Percentiles rank a stretch among this genome's conserved stretches.
phyloP scores from a whole-genome alignment of 1,140 invertebrate species.

The Tetragonula clypearis region DNA sequence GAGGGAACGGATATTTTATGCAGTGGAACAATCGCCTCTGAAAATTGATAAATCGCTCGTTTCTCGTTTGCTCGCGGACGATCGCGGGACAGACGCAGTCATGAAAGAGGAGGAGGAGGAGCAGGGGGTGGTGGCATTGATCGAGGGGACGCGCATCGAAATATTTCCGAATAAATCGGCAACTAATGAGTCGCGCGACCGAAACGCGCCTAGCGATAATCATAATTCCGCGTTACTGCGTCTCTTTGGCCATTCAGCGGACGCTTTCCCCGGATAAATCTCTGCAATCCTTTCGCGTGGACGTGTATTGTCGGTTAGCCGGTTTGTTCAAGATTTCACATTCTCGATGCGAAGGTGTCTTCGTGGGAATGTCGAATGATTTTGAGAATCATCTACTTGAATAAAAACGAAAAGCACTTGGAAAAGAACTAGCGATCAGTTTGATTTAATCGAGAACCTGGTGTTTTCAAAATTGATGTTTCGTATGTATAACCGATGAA shows the following conservation, averaged over 20 bases:
- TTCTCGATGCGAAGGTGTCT: too few relatives aligned
- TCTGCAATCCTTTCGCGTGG: too few relatives aligned
- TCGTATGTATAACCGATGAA: too few relatives aligned
- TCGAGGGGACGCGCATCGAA: slow-evolving; percentile 7
- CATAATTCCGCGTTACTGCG: slow-evolving; percentile 13
- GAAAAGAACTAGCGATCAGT: too few relatives aligned
- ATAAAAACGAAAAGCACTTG: too few relatives aligned
- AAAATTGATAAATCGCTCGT: slow-evolving; percentile 68
- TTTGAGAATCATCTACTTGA: too few relatives aligned
- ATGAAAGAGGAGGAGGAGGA: not conserved
- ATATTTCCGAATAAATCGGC: slow-evolving; percentile 38
- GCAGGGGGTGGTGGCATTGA: not conserved
- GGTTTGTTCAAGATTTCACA: too few relatives aligned
- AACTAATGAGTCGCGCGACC: slow-evolving; percentile 14
- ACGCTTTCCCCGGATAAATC: not conserved
- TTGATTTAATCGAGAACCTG: too few relatives aligned
- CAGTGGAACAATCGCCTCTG: slow-evolving; percentile 59
- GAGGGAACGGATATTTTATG: slow-evolving; percentile 60
- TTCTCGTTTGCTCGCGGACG: slow-evolving; percentile 37
- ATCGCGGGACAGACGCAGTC: not conserved
- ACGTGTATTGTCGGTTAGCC: too few relatives aligned
- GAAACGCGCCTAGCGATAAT: slow-evolving; percentile 7
- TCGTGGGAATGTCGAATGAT: too few relatives aligned
- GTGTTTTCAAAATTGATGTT: too few relatives aligned
- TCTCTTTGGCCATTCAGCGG: not conserved